Evolutionary conservation across 2,888 invertebrate genomes (phyloP), one percentile per base, ranked within the genome.

Genomic region (Lingula anatina): DNA sequence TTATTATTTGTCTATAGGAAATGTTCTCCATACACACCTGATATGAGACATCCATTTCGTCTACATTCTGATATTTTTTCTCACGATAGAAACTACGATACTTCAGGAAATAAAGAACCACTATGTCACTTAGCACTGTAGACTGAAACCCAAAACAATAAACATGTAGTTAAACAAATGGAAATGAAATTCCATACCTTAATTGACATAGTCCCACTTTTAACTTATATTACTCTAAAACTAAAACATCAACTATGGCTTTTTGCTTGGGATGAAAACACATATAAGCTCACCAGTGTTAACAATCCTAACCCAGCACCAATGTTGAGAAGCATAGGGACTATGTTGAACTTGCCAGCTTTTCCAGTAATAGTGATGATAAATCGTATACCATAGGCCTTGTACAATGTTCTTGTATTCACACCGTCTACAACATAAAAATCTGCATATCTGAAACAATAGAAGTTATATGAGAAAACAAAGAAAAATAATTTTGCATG

Each of bases 31-130:
- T n/a, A n/a, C n/a, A n/a, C n/a, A n/a, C n/a, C n/a, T n/a, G n/a
- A n/a, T n/a, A n/a, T n/a, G n/a, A 68, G 3, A 66, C 68, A 55
- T 70, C 70, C 27, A 63, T 66, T 4, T 64, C 69, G 88, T 65
- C 88, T 86, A 67, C 85, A 86, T 76, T 86, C 86, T 65, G 64
- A 58, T 64, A 76, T 50, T 78, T 77, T 55, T 76, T 73, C 3
- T 76, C 68, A 49, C 64, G 58, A 61, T 76, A 78, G 45, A 69
- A 62, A 4, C 57, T 24, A 26, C 65, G 62, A 18, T 70, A 65
- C 52, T 79, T 78, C 38, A 77, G 62, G 15, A 76, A 52, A 55
- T 79, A 75, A 20, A 80, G 60, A 2, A 79, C 75, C 12, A 80
- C 60, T 15, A 79, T 57, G 59, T 80, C 80, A 66, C 79, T 79